Evolutionary conservation across 2,888 invertebrate genomes (phyloP), one percentile per base, ranked within the genome.

Genomic region (Pedicia rivosa): DNA sequence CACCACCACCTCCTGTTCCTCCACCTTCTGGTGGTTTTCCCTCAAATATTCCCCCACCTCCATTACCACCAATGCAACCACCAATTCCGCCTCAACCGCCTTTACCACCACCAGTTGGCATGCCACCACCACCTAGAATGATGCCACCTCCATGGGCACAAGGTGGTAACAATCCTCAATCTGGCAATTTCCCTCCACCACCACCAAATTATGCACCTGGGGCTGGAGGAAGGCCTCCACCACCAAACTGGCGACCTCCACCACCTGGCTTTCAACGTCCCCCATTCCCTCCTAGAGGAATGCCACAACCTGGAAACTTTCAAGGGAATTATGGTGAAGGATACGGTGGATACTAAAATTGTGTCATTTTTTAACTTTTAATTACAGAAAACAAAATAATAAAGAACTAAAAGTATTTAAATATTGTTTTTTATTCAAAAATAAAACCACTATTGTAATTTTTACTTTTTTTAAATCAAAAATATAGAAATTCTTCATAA

Each of bases 201-300:
- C 68, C 19, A 76, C 65, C 92, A 81, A 61, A 65, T 82, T 61
- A 94, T 83, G 92, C 92, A 0, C 28, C 64, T 24, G 57, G 55
- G 6, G n/a, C n/a, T n/a, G n/a, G n/a, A n/a, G 50, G 49, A 43
- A 56, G 56, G 39, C 62, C 65, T 27, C 63, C 62, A 22, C 64
- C 26, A 57, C 74, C 74, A 0, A 70, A 70, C 15, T 76, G 77
- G 74, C 62, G 78, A 39, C 72, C 73, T 24, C 76, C 77, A 1
- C 76, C 75, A 1, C 71, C 73, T 3, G 65, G 66, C 28, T 63
- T 68, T 2, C 67, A 69, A 3, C 62, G 67, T 1, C 70, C 73
- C 12, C 74, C 74, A 2, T 70, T 78, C 43, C 77, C 78, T 5
- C 76, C 78, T 26, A 68, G 77, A 45, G 75, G 78, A 25, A 74